Conservation (phyloP, 2,797 vertebrate genomes). For the Sitta carolinensis region DNA sequence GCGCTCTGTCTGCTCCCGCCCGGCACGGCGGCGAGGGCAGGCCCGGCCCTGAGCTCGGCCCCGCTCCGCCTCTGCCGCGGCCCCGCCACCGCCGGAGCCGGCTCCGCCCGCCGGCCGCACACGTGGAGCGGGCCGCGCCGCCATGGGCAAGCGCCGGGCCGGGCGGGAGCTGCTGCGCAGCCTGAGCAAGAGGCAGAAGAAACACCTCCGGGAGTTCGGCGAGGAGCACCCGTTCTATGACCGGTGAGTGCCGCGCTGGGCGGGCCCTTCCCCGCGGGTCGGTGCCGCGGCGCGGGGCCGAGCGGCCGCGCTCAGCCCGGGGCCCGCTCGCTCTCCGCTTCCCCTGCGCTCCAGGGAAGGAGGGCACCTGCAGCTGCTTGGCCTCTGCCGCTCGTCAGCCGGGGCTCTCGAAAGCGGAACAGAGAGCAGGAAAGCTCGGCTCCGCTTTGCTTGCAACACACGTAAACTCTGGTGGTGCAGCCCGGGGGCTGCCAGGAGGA, state of each 20-base stretch:
- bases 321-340: neutral
- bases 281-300: neutral
- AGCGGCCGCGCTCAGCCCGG: neutral
- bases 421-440: fast-evolving
- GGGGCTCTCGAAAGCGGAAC: fast-evolving
- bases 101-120: neutral
- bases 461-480: fast-evolving
- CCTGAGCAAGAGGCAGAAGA: slow-evolving; percentile 90
- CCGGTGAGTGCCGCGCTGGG: too few relatives aligned
- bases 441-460: fast-evolving
- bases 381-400: neutral
- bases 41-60: too few relatives aligned
- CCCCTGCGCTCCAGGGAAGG: neutral
- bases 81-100: neutral
- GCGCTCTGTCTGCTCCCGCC: fast-evolving
- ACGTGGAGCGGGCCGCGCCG: neutral
- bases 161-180: slow-evolving; percentile 62
- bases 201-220: slow-evolving; percentile 92
- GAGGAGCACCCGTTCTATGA: slow-evolving; percentile 93
- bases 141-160: slow-evolving; percentile 86
- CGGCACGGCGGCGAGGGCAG: fast-evolving
- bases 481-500: neutral
- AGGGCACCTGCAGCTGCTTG: fast-evolving
- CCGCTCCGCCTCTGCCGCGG: too few relatives aligned
- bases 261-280: neutral